These are phyloP conservation scores for Rhea pennata DNA, from an alignment of 2,113 vertebrate genomes.

Conservation along the genomic window DNA sequence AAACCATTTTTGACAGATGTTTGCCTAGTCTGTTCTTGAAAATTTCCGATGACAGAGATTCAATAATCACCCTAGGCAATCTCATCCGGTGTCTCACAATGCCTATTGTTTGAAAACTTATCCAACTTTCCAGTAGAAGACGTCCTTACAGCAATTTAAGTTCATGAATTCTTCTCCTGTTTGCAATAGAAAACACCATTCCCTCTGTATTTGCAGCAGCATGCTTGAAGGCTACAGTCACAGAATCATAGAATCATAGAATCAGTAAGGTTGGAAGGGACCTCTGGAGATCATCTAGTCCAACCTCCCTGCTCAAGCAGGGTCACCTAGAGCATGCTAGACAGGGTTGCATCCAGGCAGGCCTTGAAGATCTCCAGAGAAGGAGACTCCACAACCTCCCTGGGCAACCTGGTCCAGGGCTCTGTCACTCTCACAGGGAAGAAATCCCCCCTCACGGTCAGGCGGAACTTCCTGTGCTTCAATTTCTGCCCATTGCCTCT, in stretches of 20 bases:
- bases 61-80: not conserved
- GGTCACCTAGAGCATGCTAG: too few species aligned
- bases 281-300: too few species aligned
- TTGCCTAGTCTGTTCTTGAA: not conserved
- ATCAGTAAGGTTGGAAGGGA: too few species aligned
- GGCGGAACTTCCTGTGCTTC: too few species aligned
- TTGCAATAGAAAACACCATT: not conserved
- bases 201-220: not conserved
- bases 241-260: not conserved
- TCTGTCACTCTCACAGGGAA: too few species aligned
- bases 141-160: not conserved
- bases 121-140: not conserved
- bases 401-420: too few species aligned
- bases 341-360: too few species aligned
- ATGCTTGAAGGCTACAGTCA: not conserved
- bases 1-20: not conserved
- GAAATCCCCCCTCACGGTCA: too few species aligned
- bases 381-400: too few species aligned
- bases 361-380: too few species aligned
- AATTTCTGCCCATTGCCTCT: too few species aligned
- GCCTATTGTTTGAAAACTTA: not conserved
- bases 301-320: too few species aligned
- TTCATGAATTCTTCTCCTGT: not conserved
- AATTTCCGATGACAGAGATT: not conserved
- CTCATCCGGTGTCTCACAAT: not conserved